Base-by-base conservation (phyloP, 2,888 invertebrate genomes). In the Micoletzkya japonica region DNA sequence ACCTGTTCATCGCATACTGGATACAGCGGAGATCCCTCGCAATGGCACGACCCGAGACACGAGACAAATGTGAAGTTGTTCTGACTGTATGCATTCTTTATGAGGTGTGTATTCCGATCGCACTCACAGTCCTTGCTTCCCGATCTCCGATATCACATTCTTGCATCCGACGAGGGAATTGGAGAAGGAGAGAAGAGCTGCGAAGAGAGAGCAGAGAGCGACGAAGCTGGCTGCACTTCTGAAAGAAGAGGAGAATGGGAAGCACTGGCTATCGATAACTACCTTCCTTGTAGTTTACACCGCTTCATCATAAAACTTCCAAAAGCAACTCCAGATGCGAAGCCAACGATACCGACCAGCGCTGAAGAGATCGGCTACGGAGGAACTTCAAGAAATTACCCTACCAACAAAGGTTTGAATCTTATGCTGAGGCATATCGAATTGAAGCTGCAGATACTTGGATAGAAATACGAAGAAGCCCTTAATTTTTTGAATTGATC, bases 11-110 rank as follows among this genome's bases (percentile, higher is more conserved):
- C 81, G 76, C 87, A 87, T 3, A 87, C 82, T 0, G 87, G 87
- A 74, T 86, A 86, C 59, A 85, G 77, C 1, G 83, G 84, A 37
- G 79, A 75, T 0, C 79, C 77, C 1, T 83, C 82, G 71, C 87
- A 87, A 34, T 76, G 73, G 76, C 87, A 87, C 50, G 80, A 81
- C 6, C 61, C 56, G 70, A 85, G 81, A 74, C 87, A 87, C 7
- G 76, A 70, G n/a, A 73, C 70, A 68, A 82, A 80, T 32, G 77
- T 76, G 73, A 76, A 77, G 36, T 64, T 64, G 32, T 34, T 64
- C 6, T 52, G 14, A 20, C 52, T 64, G 49, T 32, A 32, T 2
- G 20, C 24, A n/a, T n/a, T n/a, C n/a, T n/a, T n/a, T n/a, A n/a
- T n/a, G n/a, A n/a, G n/a, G n/a, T n/a, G n/a, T n/a, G n/a, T n/a